Conservation (phyloP, 2,888 invertebrate genomes). For the Ferdinandea cuprea region DNA sequence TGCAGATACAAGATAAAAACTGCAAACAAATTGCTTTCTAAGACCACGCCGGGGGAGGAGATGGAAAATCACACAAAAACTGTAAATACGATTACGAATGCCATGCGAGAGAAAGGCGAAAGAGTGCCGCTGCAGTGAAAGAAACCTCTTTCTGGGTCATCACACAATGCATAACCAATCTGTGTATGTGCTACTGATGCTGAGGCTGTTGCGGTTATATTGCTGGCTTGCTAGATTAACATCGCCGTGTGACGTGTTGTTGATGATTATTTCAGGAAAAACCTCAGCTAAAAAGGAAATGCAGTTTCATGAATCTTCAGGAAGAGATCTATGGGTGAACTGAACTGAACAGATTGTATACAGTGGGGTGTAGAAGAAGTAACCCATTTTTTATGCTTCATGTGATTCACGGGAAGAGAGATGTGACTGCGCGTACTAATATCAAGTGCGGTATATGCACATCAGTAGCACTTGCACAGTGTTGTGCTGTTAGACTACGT, state of each 20-base stretch:
- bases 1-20: slow-evolving; percentile 51
- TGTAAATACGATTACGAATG: slow-evolving; percentile 62
- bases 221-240: slow-evolving; percentile 54
- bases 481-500: no score
- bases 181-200: slow-evolving; percentile 3
- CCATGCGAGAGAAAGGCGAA: slow-evolving; percentile 43
- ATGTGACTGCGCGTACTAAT: slow-evolving; percentile 2
- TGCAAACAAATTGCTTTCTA: slow-evolving; percentile 51
- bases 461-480: neutral
- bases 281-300: slow-evolving; percentile 52
- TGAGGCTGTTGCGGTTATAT: slow-evolving; percentile 40
- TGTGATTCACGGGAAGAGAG: slow-evolving; percentile 20
- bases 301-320: slow-evolving; percentile 53
- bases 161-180: slow-evolving; percentile 56
- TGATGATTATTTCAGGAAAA: slow-evolving; percentile 76
- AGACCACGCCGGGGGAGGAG: slow-evolving; percentile 4
- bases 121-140: slow-evolving; percentile 48
- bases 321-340: slow-evolving; percentile 53
- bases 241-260: slow-evolving; percentile 75
- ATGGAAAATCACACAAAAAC: slow-evolving; percentile 21
- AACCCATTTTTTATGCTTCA: slow-evolving; percentile 60
- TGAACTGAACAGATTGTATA: slow-evolving; percentile 23
- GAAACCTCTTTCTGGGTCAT: slow-evolving; percentile 70
- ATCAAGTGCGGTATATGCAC: neutral
- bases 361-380: slow-evolving; percentile 43